phyloP scores from a whole-genome alignment of 2,797 vertebrate species.

The Falco naumanni region DNA sequence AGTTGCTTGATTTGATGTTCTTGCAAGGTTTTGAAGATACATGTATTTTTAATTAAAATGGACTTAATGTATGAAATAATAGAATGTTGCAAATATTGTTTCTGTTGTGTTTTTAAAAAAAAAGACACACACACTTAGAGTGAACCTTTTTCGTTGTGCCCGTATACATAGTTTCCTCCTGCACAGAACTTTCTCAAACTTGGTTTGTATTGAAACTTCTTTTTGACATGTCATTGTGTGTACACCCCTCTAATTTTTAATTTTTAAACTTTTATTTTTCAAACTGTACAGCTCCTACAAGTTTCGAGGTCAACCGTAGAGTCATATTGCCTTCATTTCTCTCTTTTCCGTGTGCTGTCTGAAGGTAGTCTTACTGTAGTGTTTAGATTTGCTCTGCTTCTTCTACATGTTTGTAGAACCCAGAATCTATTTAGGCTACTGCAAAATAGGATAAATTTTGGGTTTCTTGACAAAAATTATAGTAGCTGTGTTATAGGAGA shows the following conservation, averaged over 20 bases:
- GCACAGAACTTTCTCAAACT: not conserved
- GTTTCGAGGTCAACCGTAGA: not conserved
- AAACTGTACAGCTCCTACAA: not conserved
- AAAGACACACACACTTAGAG: not conserved
- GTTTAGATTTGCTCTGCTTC: not conserved
- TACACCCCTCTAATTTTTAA: not conserved
- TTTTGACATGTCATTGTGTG: not conserved
- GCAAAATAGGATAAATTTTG: not conserved
- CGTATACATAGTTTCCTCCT: not conserved
- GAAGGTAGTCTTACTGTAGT: not conserved
- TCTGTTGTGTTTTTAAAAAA: not conserved
- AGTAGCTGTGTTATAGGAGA: not conserved
- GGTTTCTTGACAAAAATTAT: not conserved
- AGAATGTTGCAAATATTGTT: not conserved
- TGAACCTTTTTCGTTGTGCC: not conserved
- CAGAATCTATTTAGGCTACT: not conserved
- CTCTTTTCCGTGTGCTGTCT: not conserved
- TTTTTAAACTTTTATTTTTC: not conserved
- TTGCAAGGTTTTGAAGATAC: not conserved
- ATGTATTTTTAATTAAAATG: not conserved
- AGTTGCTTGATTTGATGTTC: constrained; percentile 64
- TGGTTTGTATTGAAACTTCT: not conserved
- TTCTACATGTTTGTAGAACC: not conserved
- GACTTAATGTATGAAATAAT: not conserved
- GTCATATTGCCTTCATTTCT: not conserved